Evolutionary conservation across 2,797 vertebrate genomes (phyloP).

Genomic region (Sebastes glaucus): DNA sequence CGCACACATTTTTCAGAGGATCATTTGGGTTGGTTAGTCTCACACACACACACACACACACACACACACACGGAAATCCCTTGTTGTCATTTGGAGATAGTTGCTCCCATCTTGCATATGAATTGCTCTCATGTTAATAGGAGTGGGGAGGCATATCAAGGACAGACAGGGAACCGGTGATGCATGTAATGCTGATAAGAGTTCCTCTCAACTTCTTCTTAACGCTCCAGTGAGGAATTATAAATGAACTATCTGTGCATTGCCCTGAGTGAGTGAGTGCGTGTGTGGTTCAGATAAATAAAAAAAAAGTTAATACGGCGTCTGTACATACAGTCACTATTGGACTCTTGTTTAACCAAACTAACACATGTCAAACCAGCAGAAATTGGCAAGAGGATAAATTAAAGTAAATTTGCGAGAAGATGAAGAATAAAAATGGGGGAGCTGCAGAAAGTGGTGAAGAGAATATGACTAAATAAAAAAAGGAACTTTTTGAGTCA

Average conservation of each 20-base stretch:
- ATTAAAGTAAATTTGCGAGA: conserved; percentile 7
- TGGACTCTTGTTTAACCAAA: conserved; percentile 33
- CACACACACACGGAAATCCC: conserved; percentile 25
- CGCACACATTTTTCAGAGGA: conserved; percentile 50
- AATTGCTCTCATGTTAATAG: conserved; percentile 76
- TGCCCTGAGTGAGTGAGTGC: conserved; percentile 26
- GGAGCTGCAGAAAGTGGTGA: neutral
- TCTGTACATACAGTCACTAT: conserved; percentile 3
- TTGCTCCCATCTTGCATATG: conserved; percentile 65
- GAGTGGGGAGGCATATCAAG: conserved; percentile 70
- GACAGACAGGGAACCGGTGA: conserved; percentile 70
- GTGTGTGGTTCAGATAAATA: conserved; percentile 9
- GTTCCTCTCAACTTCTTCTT: conserved; percentile 65
- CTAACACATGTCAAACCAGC: neutral
- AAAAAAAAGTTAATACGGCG: conserved; percentile 24
- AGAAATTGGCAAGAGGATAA: conserved; percentile 22
- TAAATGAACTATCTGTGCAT: conserved; percentile 46
- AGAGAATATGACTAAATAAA: neutral
- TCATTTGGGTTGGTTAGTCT: conserved; percentile 25
- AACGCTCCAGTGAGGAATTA: conserved; percentile 56
- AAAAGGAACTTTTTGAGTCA: conserved; percentile 3
- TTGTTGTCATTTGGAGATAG: conserved; percentile 65
- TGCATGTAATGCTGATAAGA: conserved; percentile 76
- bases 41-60: neutral
- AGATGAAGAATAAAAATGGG: neutral